phyloP scores from a whole-genome alignment of 2,797 vertebrate species.

The Hemitrygon akajei region DNA sequence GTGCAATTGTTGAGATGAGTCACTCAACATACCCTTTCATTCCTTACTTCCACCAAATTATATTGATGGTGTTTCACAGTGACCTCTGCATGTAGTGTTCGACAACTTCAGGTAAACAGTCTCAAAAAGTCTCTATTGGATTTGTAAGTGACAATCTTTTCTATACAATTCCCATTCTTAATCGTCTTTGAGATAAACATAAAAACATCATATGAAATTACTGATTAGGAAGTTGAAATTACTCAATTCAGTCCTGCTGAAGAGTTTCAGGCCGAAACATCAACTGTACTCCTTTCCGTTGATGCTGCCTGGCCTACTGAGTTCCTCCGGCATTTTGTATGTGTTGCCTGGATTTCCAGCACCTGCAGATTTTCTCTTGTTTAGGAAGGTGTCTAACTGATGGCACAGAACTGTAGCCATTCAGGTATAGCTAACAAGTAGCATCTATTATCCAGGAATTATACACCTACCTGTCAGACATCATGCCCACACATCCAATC shows the following conservation, averaged over 20 bases:
- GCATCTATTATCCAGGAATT: background rate
- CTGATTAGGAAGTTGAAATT: background rate
- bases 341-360: too few relatives aligned
- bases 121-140: background rate
- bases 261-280: too few relatives aligned
- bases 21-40: background rate
- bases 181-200: background rate
- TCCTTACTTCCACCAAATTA: background rate
- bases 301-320: too few relatives aligned
- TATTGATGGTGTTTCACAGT: background rate
- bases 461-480: background rate
- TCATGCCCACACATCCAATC: background rate
- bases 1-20: background rate
- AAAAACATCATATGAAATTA: background rate
- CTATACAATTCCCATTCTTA: background rate
- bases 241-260: too few relatives aligned
- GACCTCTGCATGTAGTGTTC: too few relatives aligned
- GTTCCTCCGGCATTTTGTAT: too few relatives aligned
- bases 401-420: background rate
- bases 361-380: too few relatives aligned
- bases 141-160: too few relatives aligned
- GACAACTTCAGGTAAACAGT: background rate
- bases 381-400: background rate
- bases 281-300: too few relatives aligned
- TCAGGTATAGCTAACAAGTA: background rate